Base-by-base conservation (phyloP, 2,888 invertebrate species). In the Thecophora atra region DNA sequence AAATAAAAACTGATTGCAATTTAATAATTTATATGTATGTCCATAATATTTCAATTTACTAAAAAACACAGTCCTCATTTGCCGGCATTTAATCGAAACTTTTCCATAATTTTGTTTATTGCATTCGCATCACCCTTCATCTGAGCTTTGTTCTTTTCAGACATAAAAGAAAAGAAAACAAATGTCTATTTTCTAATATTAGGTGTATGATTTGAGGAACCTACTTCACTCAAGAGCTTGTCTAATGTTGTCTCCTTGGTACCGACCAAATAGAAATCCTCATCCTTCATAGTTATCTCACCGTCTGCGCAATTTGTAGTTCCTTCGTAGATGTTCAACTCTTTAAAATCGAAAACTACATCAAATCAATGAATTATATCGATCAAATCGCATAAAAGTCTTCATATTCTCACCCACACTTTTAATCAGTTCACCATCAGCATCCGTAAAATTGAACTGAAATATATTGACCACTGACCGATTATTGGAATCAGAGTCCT, bases 311-410 rank as follows among this genome's bases (percentile, higher is more conserved):
- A 78, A 1, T 69, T 44, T 13, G 70, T 72, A 44, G 78, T 81
- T 28, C 85, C 85, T 64, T 85, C 85, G 71, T 83, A 85, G 67
- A 85, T 83, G 71, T 85, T 84, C 74, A 85, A 72, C 52, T 83
- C 83, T 82, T 86, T 86, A 77, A 86, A 84, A 82, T 85, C 86
- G 74, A 85, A 83, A 74, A 85, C 85, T 85, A 75, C 71, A 73
- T 74, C 73, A 74, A 76, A 77, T 78, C 70, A 76, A 77, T 79
- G 78, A 81, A 56, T 47, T 5, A 19, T 28, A 6, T 58, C 24
- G 58, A 58, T 19, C 21, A 56, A 54, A 56, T 11, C 24, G n/a
- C 17, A 15, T 51, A 42, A 30, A 30, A 15, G n/a, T 15, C 26
- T 44, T 15, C 26, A 30, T 21, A 62, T 26, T 76, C 76, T 19